These are phyloP conservation scores for Menidia menidia DNA, from an alignment of 2,797 vertebrate genomes.

Conservation along the genomic window DNA sequence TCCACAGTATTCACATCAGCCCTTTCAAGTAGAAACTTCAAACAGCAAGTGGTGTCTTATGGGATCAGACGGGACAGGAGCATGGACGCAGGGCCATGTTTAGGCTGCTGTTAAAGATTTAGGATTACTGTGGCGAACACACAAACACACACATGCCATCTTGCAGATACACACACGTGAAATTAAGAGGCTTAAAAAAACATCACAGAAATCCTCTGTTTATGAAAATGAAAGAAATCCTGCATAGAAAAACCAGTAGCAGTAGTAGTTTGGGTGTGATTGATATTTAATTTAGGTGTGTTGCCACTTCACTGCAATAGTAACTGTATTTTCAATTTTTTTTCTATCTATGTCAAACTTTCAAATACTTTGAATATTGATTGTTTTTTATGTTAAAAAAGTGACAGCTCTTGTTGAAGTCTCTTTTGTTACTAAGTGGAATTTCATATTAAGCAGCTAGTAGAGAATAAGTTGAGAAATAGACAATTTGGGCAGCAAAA, in stretches of 20 bases:
- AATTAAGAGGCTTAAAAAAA: not conserved
- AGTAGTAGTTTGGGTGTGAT: not conserved
- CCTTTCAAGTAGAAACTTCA: conserved; percentile 84
- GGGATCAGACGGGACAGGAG: conserved; percentile 73
- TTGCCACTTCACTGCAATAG: not conserved
- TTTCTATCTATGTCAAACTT: not conserved
- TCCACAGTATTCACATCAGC: conserved; percentile 76
- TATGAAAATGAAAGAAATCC: not conserved
- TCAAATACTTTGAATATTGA: conserved; percentile 2
- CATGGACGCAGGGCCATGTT: conserved; percentile 55
- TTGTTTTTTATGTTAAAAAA: conserved; percentile 11
- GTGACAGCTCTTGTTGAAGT: not conserved
- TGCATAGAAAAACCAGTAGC: not conserved
- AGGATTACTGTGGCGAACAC: conserved; percentile 60
- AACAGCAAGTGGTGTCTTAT: conserved; percentile 74
- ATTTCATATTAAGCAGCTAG: not conserved
- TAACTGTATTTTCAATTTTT: no score
- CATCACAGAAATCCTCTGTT: not conserved
- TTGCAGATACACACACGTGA: not conserved
- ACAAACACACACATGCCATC: conserved; percentile 1
- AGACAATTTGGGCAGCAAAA: not conserved
- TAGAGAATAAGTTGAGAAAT: not conserved
- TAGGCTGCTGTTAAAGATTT: conserved; percentile 66
- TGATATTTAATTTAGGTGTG: not conserved
- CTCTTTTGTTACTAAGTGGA: not conserved